Base-by-base conservation (phyloP, 2,113 vertebrate genomes). In the Catharus fuscescens region DNA sequence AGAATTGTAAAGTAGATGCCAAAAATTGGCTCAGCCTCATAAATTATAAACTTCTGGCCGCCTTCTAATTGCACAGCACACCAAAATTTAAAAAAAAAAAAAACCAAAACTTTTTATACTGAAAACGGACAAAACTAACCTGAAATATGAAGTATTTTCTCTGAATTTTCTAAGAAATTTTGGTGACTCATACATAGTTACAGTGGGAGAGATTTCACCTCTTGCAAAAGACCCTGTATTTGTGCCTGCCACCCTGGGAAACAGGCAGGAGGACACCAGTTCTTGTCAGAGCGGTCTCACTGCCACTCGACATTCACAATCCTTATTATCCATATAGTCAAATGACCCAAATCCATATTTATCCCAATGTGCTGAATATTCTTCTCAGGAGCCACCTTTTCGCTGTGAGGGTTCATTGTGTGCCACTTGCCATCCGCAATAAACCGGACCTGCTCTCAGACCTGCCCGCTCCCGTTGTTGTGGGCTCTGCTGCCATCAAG, bases 401-500 rank as follows among this genome's bases (percentile, higher is more conserved):
- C 59, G 34, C 50, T 15, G 34, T 9, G 18, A n/a, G 57, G 1
- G 6, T 50, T 78, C 42, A 14, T 13, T 9, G 5, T 19, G 29
- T 54, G 84, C 70, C 21, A 4, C 17, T 53, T 6, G 1, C 18
- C 24, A 14, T 42, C 78, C 32, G 4, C 8, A 54, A n/a, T 3
- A 32, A 32, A 14, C 24, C 48, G 25, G 29, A 59, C 8, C 4
- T 5, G 17, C 61, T 86, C 38, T 5, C 45, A 19, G 47, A 6
- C 6, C 64, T 61, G 69, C 86, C 61, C 8, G 18, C 1, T 5
- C 54, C 29, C 2, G 8, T 72, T 96, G 80, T 57, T 47, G 38
- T 40, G 92, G 97, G 83, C 94, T 97, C 80, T 97, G 97, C 96
- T 97, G 95, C 96, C 96, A 95, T 80, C 95, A 66, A 91, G 97